phyloP scores from a whole-genome alignment of 2,113 vertebrate genomes.

The Physeter macrocephalus region DNA sequence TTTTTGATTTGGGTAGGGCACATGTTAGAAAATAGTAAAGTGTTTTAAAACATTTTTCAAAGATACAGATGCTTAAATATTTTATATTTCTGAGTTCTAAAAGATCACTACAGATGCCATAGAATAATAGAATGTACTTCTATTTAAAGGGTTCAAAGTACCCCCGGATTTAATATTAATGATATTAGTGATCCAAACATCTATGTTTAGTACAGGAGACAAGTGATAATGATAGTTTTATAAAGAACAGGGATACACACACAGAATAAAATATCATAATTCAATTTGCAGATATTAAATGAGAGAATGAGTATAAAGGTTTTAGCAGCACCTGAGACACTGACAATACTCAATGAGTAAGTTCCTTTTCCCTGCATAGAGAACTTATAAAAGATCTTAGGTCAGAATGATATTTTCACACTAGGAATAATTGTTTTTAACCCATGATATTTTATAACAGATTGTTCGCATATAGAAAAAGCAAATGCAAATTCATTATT shows the following conservation, averaged over 20 bases:
- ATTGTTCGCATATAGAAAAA: not conserved
- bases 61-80: not conserved
- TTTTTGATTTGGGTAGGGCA: not conserved
- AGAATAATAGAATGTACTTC: not conserved
- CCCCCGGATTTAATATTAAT: not conserved
- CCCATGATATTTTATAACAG: not conserved
- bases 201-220: not conserved
- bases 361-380: not conserved
- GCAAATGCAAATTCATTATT: not conserved
- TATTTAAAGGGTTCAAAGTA: not conserved
- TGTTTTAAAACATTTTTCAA: not conserved
- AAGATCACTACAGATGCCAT: not conserved
- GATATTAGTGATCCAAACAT: not conserved
- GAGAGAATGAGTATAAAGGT: not conserved
- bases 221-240: not conserved
- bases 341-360: not conserved
- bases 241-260: not conserved
- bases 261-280: not conserved
- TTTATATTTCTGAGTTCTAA: constrained; percentile 9
- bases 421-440: not conserved
- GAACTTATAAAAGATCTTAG: not conserved
- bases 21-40: not conserved
- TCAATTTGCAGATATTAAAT: not conserved
- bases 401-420: not conserved
- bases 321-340: not conserved